These are phyloP conservation scores for Coecobrya sp. DNA, from an alignment of 2,888 invertebrate species.

Conservation along the genomic window DNA sequence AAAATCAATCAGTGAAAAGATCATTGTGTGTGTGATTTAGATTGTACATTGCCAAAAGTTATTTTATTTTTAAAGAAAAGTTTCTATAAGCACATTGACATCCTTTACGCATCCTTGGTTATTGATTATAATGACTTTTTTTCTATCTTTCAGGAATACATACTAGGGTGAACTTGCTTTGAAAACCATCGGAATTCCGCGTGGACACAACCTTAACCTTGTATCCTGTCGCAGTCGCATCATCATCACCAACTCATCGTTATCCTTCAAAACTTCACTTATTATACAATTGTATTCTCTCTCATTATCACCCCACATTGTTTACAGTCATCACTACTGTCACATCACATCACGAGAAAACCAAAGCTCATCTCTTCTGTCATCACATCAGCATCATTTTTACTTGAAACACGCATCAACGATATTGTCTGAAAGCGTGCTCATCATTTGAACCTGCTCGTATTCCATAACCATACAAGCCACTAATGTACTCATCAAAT, in stretches of 20 bases:
- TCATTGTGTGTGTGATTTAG: too few species aligned
- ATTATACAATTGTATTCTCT: slow-evolving; percentile 14
- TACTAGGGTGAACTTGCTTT: background rate
- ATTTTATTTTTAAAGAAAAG: background rate
- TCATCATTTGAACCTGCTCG: slow-evolving; percentile 38
- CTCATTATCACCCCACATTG: slow-evolving; percentile 27
- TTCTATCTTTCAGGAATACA: background rate
- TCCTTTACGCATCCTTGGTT: slow-evolving; percentile 14
- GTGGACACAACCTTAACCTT: slow-evolving; percentile 13
- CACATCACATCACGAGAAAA: background rate
- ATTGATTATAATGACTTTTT: background rate
- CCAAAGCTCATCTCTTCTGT: slow-evolving; percentile 7
- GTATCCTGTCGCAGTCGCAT: background rate
- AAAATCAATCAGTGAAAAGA: too few species aligned
- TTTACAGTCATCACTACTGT: background rate
- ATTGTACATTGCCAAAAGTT: too few species aligned
- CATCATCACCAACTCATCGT: background rate
- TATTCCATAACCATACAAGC: background rate
- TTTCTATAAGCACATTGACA: background rate
- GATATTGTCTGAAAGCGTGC: background rate
- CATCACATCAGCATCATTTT: background rate
- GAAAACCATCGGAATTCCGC: background rate
- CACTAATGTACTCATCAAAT: slow-evolving; percentile 83
- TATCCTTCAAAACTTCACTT: background rate
- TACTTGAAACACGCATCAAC: background rate